Evolutionary conservation across 2,888 invertebrate genomes (phyloP), one percentile per base, ranked within the genome.

Genomic region (Nymphalis polychloros): DNA sequence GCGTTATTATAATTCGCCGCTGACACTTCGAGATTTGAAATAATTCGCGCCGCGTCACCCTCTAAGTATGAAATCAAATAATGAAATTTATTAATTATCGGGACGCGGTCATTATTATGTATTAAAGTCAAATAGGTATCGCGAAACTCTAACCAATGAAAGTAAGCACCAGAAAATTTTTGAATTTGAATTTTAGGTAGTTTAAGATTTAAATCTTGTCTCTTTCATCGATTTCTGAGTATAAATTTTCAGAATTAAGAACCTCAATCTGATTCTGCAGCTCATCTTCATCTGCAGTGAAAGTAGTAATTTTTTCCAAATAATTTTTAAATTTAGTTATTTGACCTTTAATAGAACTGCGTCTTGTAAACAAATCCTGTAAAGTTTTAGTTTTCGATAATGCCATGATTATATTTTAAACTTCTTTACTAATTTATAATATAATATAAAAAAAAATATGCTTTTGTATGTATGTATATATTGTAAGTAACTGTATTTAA

Each of bases 91-190:
- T 72, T 62, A n/a, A 74, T 70, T 2, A 19, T n/a, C 5, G 62
- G 47, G 3, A 71, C 65, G 23, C 60, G 64, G 10, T 61, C 20
- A 50, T 71, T 71, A 17, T 68, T 69, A 50, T 70, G 67, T 17
- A 70, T 72, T 50, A 72, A 55, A 55, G 10, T 65, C n/a, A 31
- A n/a, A 53, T 64, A 72, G 0, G 71, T 74, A 46, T 74, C 74
- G 0, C 70, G 68, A 60, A 74, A 72, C 20, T 71, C 70, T 5
- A 74, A 50, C 74, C 74, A 74, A 8, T 55, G 66, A 49, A 71
- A 73, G 59, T 66, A 67, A 4, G 64, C 13, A 3, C 72, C 67
- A 35, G 70, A 65, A 65, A 71, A 73, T 59, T 69, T 71, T 53
- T 67, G 47, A 19, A 73, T 64, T 63, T 72, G 66, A 16, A 73